These are phyloP conservation scores for Pardosa pseudoannulata DNA, from an alignment of 2,888 invertebrate species.

Conservation along the genomic window DNA sequence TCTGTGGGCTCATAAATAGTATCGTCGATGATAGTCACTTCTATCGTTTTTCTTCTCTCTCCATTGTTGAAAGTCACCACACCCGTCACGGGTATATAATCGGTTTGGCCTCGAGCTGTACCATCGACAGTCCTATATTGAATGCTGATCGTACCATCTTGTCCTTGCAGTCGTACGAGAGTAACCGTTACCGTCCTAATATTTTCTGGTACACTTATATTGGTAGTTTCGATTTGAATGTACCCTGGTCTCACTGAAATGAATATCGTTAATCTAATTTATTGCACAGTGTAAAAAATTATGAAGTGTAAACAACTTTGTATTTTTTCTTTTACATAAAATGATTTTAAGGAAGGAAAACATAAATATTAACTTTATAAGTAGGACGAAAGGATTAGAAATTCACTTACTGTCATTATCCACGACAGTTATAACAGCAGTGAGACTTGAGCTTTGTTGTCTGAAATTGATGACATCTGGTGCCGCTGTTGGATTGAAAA, in stretches of 20 bases:
- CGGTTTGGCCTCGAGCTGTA: not conserved
- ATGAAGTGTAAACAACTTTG: too few relatives aligned
- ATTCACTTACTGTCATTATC: slow-evolving; percentile 80
- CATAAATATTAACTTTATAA: too few relatives aligned
- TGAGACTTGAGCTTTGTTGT: slow-evolving; percentile 79
- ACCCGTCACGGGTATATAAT: slow-evolving; percentile 4
- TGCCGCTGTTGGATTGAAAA: slow-evolving; percentile 19
- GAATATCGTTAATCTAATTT: too few relatives aligned
- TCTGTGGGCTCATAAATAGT: not conserved
- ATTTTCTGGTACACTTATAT: not conserved
- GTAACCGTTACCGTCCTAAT: not conserved
- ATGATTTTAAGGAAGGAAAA: too few relatives aligned
- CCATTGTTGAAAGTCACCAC: not conserved
- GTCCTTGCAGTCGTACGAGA: slow-evolving; percentile 22
- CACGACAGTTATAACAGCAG: slow-evolving; percentile 81
- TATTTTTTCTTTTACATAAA: too few relatives aligned
- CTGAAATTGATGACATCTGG: slow-evolving; percentile 63
- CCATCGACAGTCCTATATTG: slow-evolving; percentile 5
- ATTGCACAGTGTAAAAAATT: too few relatives aligned
- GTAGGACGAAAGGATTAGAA: too few relatives aligned
- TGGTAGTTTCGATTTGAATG: not conserved
- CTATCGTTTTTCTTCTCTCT: not conserved
- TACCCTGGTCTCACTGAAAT: slow-evolving; percentile 40
- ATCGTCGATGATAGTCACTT: slow-evolving; percentile 6
- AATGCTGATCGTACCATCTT: slow-evolving; percentile 2